Evolutionary conservation across 2,797 vertebrate species (phyloP), one percentile per base, ranked within the genome.

Genomic region (Sciaenops ocellatus): DNA sequence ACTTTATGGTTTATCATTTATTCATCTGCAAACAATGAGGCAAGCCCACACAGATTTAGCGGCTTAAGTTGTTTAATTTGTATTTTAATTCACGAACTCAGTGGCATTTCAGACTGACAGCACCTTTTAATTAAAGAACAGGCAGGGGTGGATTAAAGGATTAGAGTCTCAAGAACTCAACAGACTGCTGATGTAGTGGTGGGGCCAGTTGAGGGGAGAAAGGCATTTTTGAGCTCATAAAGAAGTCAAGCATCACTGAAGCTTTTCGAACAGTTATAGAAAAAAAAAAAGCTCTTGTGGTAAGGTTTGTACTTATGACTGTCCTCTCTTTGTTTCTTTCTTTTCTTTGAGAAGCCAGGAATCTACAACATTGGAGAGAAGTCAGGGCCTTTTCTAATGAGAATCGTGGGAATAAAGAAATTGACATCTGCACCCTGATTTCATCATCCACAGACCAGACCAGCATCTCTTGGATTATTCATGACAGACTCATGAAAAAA

Each of bases 81-180:
- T 8, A 67, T 67, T 68, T 68, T 2, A 75, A 2, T 11, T 70
- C 17, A 67, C 66, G 50, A 68, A 78, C 34, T 76, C 22, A 4
- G n/a, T 64, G 68, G 42, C 12, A 57, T 78, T 79, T 85, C 24
- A 75, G 61, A 57, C 26, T 76, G 73, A 84, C 59, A 50, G 83
- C 83, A 76, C 56, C 26, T 80, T 85, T 81, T 82, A 74, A 90
- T 90, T 80, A 87, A 84, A 80, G 55, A 83, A 46, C 50, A 70
- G 48, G 22, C 51, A 10, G 48, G 28, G 44, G 54, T 81, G 80
- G 86, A 91, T 94, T 92, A 90, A 84, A 76, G 76, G 89, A 92
- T 93, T 91, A 92, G 22, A 47, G 76, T 82, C 78, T 76, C 8
- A 18, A 26, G 66, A 65, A 60, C 55, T 80, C 63, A 20, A 42